Base-by-base conservation (phyloP, 2,797 vertebrate genomes). In the Anableps anableps region DNA sequence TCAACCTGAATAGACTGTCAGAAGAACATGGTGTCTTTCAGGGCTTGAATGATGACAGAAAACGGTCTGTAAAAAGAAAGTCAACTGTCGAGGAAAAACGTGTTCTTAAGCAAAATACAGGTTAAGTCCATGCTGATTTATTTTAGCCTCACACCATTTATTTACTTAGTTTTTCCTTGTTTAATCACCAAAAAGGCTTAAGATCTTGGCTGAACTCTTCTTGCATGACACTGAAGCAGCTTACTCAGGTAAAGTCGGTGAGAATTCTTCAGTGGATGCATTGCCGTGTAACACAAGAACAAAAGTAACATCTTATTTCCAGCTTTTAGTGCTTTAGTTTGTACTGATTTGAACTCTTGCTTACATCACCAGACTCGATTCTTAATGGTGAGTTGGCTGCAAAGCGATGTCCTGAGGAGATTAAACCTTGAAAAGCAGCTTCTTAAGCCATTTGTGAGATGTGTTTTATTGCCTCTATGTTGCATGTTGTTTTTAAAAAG, bases 71-170 rank as follows among this genome's bases (percentile, higher is more conserved):
- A 62, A 48, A 38, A 36, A 38, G 62, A 60, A 43, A 79, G 45
- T 64, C 58, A 70, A 79, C 73, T 80, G 68, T 85, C 58, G 76
- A 58, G 73, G 55, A 81, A 72, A 60, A 71, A 78, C 76, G 38
- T 51, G 72, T 66, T 50, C 72, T 48, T 11, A 83, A 71, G 26
- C 17, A 79, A 74, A 45, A 50, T 73, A 17, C 31, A 38, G 21
- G 43, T 71, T 19, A 1, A 17, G 78, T 21, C 26, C 38, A 41
- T 62, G 17, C 17, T n/a, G 55, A 14, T 82, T 45, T 16, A 2
- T 66, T 62, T 23, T 36, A 64, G 4, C 75, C 31, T 85, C 79
- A 72, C 76, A 72, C 60, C 10, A 47, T 45, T 76, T 53, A 58
- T 6, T 71, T 2, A 53, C 5, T 34, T 13, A 16, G 29, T 64